Evolutionary conservation across 2,113 vertebrate species (phyloP), one percentile per base, ranked within the genome.

Genomic region (Addax nasomaculatus): DNA sequence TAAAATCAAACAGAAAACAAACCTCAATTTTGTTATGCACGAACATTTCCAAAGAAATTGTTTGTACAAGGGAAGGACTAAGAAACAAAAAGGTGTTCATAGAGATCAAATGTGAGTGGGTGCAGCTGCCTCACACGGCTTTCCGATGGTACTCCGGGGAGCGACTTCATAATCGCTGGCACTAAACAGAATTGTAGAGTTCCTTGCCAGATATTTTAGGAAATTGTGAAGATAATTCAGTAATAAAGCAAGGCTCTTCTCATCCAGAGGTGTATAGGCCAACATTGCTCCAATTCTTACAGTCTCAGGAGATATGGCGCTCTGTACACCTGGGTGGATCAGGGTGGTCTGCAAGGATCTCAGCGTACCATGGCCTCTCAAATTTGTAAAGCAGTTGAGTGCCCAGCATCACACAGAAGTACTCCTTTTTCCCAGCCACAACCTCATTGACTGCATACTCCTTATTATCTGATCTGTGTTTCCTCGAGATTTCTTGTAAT

Each of bases 361-460:
- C 67, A 23, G 19, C 0, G 9, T 23, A 36, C n/a, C 21, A 2
- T 0, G 9, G n/a, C 64, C n/a, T 36, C n/a, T 70, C 64, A 70
- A 23, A 19, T 21, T 36, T 36, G 64, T 36, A 11, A 19, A 70
- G 64, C 64, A 36, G 64, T 21, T 36, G n/a, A 70, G 9, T 70
- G 64, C n/a, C n/a, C 67, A 70, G 67, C 67, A 23, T 36, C 67
- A 70, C n/a, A 36, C 0, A 11, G n/a, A 23, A 3, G n/a, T 70
- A 21, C 64, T 70, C n/a, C n/a, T 70, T 36, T 70, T 36, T 70
- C n/a, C n/a, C 67, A 36, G 64, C n/a, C 64, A 21, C 64, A 23
- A 1, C 9, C n/a, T 70, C 64, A 70, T 70, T 70, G n/a, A 70
- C 64, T 70, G 64, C n/a, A 70, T 70, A 70, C 64, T 70, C 64